Percentiles rank a stretch among this genome's conserved stretches.
phyloP scores from a whole-genome alignment of 2,888 invertebrate species.

The Exocentrus adspersus region DNA sequence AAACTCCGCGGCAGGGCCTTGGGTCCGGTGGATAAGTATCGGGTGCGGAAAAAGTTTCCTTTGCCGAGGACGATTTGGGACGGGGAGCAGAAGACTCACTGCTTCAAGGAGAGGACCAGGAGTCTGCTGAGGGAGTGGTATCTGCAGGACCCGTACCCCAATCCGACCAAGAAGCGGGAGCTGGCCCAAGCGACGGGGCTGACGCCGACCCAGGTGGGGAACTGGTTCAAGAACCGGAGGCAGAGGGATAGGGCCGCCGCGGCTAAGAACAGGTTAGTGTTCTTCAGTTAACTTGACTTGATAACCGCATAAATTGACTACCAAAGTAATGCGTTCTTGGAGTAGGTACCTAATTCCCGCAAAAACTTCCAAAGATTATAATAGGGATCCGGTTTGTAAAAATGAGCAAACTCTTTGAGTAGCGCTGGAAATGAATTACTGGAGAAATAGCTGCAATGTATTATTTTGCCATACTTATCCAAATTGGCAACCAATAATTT shows the following conservation, averaged over 20 bases:
- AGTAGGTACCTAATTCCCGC: too few species aligned
- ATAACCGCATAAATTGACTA: too few species aligned
- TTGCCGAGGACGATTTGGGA: constrained; percentile 94
- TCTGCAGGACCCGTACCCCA: constrained; percentile 96
- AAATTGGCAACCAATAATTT: too few species aligned
- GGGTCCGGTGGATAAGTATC: constrained; percentile 93
- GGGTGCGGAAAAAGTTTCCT: constrained; percentile 93
- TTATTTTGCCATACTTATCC: too few species aligned
- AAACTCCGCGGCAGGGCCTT: constrained; percentile 88
- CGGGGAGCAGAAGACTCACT: constrained; percentile 95
- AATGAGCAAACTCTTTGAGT: too few species aligned
- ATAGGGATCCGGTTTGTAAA: too few species aligned
- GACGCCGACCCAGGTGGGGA: constrained; percentile 92
- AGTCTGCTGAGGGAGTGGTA: constrained; percentile 98
- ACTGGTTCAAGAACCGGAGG: constrained; percentile 92
- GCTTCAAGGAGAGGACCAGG: constrained; percentile 95
- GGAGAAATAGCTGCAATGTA: too few species aligned
- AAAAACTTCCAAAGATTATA: too few species aligned
- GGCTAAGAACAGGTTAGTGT: constrained; percentile 92
- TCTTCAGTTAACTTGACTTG: constrained; percentile 37
- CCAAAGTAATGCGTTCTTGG: too few species aligned
- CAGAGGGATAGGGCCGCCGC: constrained; percentile 91
- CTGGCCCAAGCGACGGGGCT: constrained; percentile 90
- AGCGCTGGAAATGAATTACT: too few species aligned
- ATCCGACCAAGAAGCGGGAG: constrained; percentile 92